A percentile compares a stretch with the other conserved stretches of the same genome.
These are phyloP conservation scores for Rhyacophila evoluta DNA, from an alignment of 2,888 invertebrate species.

Conservation along the genomic window DNA sequence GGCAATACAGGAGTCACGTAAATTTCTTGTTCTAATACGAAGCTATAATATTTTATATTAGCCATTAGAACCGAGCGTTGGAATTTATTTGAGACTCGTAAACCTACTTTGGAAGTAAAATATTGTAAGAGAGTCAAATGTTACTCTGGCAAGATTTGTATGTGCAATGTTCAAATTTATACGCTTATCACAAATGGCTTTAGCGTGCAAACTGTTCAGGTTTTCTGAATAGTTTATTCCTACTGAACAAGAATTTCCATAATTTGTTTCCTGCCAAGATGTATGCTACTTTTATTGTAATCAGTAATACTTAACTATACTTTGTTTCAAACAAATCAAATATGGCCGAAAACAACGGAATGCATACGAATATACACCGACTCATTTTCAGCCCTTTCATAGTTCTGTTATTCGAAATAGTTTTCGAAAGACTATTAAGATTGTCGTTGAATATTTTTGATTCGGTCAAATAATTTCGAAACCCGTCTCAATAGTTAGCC, in stretches of 20 bases:
- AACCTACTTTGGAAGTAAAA: slow-evolving; percentile 20
- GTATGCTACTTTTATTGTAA: neutral
- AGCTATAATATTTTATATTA: slow-evolving; percentile 22
- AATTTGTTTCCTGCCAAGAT: neutral
- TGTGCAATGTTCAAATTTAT: slow-evolving; percentile 20
- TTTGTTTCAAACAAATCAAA: neutral
- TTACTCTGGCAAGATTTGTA: neutral
- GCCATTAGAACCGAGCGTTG: slow-evolving; percentile 4
- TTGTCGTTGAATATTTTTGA: neutral
- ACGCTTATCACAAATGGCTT: slow-evolving; percentile 18
- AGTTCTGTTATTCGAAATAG: neutral
- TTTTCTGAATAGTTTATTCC: slow-evolving; percentile 2
- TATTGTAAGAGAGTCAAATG: slow-evolving; percentile 20
- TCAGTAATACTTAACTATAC: neutral
- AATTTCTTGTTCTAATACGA: slow-evolving; percentile 19
- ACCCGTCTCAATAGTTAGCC: no score
- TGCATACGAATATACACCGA: no score
- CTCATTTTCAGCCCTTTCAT: neutral
- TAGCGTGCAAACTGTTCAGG: slow-evolving; percentile 14
- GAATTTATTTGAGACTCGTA: slow-evolving; percentile 29
- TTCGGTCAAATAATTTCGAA: neutral
- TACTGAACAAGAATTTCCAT: neutral
- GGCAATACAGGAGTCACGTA: slow-evolving; percentile 7
- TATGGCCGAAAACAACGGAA: neutral
- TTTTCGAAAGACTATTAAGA: neutral